phyloP scores from a whole-genome alignment of 1,140 invertebrate species.

The Drosophila virilis region DNA sequence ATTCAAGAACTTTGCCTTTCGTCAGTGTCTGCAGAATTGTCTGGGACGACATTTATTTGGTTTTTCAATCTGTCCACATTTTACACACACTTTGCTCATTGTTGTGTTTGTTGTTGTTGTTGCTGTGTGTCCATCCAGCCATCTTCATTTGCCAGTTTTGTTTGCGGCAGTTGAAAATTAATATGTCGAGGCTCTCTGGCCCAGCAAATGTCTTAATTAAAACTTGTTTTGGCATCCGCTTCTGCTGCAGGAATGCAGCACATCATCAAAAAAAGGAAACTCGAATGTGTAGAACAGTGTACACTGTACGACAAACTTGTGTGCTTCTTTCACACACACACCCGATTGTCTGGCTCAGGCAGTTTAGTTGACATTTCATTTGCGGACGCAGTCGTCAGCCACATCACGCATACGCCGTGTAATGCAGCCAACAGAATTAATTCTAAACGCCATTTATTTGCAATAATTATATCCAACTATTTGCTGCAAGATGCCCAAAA shows the following conservation, averaged over 20 bases:
- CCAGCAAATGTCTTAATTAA: slow-evolving; percentile 79
- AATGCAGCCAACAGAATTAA: neutral
- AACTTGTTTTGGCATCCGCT: slow-evolving; percentile 64
- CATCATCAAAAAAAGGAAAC: neutral
- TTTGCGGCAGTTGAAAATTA: slow-evolving; percentile 71
- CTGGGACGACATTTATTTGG: slow-evolving; percentile 63
- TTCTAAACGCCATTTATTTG: neutral
- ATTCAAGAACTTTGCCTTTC: slow-evolving; percentile 8
- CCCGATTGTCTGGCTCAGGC: slow-evolving; percentile 45
- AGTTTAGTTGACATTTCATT: slow-evolving; percentile 55
- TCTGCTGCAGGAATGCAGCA: slow-evolving; percentile 30
- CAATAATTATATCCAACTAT: neutral
- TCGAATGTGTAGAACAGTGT: neutral
- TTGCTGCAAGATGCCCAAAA: too few relatives aligned
- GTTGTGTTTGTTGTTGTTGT: slow-evolving; percentile 29
- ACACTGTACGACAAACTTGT: slow-evolving; percentile 40
- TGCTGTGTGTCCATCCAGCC: slow-evolving; percentile 43
- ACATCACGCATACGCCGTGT: slow-evolving; percentile 67
- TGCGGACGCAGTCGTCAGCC: slow-evolving; percentile 42
- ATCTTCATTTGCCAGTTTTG: slow-evolving; percentile 66
- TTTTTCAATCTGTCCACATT: slow-evolving; percentile 67
- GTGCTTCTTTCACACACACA: slow-evolving; percentile 38
- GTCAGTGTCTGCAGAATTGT: slow-evolving; percentile 41
- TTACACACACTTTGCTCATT: slow-evolving; percentile 54
- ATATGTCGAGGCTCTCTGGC: slow-evolving; percentile 69